Conservation (phyloP, 2,888 invertebrate genomes). For the Chrysolina oricalcia region DNA sequence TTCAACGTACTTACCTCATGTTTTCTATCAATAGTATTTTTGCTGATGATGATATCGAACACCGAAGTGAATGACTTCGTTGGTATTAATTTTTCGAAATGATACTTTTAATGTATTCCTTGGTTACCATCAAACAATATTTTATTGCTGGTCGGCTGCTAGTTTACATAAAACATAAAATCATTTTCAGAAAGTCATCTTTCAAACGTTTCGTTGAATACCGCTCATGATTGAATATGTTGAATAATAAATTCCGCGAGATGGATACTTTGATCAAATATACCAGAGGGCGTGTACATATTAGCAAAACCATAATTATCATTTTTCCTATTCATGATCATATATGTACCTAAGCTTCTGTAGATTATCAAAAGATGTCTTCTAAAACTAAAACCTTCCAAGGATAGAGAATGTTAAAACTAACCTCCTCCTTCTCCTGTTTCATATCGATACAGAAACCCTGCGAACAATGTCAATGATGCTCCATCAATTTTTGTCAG, state of each 20-base stretch:
- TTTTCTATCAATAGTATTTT: too few relatives aligned
- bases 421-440: too few relatives aligned
- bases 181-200: conserved; percentile 37
- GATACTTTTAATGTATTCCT: conserved; percentile 19
- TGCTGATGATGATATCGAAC: too few relatives aligned
- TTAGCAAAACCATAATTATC: neutral
- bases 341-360: neutral
- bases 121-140: conserved; percentile 31
- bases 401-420: too few relatives aligned
- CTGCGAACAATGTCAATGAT: too few relatives aligned
- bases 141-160: conserved; percentile 38
- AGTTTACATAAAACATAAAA: conserved; percentile 39
- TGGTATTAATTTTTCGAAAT: neutral
- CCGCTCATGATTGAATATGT: neutral
- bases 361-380: neutral
- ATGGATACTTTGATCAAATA: neutral
- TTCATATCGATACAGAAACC: too few relatives aligned
- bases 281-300: neutral
- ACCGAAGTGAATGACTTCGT: too few relatives aligned
- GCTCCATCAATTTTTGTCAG: too few relatives aligned
- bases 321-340: neutral
- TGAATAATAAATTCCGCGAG: neutral
- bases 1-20: too few relatives aligned
- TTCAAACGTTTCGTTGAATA: neutral
- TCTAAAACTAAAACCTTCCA: neutral